A percentile compares a stretch with the other conserved stretches of the same genome.
phyloP scores from a whole-genome alignment of 2,113 vertebrate genomes.

The Neomonachus schauinslandi region DNA sequence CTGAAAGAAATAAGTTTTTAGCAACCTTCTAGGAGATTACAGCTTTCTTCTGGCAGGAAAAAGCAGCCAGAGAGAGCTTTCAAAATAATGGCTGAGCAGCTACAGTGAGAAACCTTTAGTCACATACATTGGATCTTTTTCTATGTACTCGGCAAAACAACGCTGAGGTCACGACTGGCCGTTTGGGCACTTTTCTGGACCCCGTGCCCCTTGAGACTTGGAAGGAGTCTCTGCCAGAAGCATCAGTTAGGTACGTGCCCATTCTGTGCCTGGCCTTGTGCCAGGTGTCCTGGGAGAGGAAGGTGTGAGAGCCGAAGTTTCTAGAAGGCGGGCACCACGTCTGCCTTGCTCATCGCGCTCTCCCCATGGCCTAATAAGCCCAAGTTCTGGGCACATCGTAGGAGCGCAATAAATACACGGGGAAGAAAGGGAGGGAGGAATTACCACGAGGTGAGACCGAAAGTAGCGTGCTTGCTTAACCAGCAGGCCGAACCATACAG shows the following conservation, averaged over 20 bases:
- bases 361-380: not conserved
- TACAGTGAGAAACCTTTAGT: not conserved
- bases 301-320: not conserved
- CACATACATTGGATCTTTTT: not conserved
- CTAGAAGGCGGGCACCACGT: not conserved
- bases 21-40: slow-evolving; percentile 1
- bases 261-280: not conserved
- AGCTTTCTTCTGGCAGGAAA: slow-evolving; percentile 24
- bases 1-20: not conserved
- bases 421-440: too few relatives aligned
- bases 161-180: not conserved
- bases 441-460: not conserved
- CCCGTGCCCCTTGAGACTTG: not conserved
- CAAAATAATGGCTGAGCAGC: not conserved
- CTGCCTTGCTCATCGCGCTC: not conserved
- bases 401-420: not conserved
- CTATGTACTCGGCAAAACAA: not conserved
- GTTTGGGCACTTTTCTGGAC: not conserved
- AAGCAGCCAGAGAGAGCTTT: slow-evolving; percentile 43
- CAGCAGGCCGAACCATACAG: not conserved
- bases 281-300: not conserved
- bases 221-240: slow-evolving; percentile 19
- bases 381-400: not conserved
- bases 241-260: not conserved
- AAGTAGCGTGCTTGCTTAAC: not conserved